A percentile compares a stretch with the other conserved stretches of the same genome.
Evolutionary conservation across 64 coral and sea anemone genomes (phyloP).

Genomic region (Stichodactyla helianthus): DNA sequence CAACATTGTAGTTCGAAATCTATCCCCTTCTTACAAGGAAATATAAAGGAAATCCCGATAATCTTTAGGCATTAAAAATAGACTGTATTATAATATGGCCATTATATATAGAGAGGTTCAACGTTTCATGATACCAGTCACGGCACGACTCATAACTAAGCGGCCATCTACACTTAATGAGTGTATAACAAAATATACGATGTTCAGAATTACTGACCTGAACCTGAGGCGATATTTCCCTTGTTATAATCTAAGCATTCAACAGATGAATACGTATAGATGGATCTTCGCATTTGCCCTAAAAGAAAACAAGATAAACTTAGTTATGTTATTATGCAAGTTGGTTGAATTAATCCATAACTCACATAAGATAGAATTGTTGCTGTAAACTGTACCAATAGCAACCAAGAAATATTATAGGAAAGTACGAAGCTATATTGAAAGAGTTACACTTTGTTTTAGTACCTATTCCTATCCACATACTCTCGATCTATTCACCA

Average conservation of each 20-base stretch:
- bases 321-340: neutral
- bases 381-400: too few species aligned
- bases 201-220: constrained; percentile 37
- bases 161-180: too few species aligned
- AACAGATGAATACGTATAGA: constrained; percentile 84
- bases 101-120: too few species aligned
- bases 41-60: too few species aligned
- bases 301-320: neutral
- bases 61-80: too few species aligned
- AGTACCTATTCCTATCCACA: neutral
- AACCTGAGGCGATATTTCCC: constrained; percentile 61
- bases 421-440: neutral
- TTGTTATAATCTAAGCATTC: constrained; percentile 78
- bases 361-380: neutral
- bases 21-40: neutral
- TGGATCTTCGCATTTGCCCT: constrained; percentile 84
- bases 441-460: neutral
- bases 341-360: too few species aligned
- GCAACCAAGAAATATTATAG: too few species aligned
- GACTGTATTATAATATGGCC: too few species aligned
- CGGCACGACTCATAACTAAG: too few species aligned
- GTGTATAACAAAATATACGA: neutral
- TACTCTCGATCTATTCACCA: neutral
- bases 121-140: too few species aligned
- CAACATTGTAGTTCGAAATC: neutral